Evolutionary conservation across 2,113 vertebrate genomes (phyloP).

Genomic region (Vireo altiloquus): DNA sequence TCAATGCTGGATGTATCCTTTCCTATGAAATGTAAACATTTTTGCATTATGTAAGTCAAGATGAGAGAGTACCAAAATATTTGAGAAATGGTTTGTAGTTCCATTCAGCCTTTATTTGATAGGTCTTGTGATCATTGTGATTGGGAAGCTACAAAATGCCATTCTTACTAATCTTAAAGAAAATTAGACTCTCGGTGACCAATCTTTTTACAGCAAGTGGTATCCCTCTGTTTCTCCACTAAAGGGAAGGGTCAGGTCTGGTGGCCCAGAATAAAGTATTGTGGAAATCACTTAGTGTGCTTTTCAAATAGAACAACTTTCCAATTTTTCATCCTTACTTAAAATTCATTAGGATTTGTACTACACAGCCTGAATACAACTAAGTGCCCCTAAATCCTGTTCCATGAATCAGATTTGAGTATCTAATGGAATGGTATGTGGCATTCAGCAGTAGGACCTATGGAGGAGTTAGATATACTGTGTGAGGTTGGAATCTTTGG

Average conservation of each 20-base stretch:
- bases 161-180: not conserved
- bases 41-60: not conserved
- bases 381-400: not conserved
- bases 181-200: accelerated
- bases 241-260: not conserved
- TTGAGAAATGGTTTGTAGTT: not conserved
- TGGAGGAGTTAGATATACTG: not conserved
- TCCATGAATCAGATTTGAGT: not conserved
- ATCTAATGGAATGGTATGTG: not conserved
- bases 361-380: not conserved
- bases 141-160: not conserved
- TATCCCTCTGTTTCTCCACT: not conserved
- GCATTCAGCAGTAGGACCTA: not conserved
- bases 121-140: not conserved
- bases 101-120: not conserved
- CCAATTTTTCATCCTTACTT: not conserved
- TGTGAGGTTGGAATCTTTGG: not conserved
- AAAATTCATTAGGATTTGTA: too few relatives aligned
- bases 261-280: not conserved
- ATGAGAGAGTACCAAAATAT: not conserved
- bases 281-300: not conserved
- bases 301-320: not conserved
- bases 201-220: not conserved
- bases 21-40: not conserved
- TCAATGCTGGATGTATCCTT: constrained; percentile 98